Conservation (phyloP, 2,113 vertebrate species). For the Notarius lentiginosus region DNA sequence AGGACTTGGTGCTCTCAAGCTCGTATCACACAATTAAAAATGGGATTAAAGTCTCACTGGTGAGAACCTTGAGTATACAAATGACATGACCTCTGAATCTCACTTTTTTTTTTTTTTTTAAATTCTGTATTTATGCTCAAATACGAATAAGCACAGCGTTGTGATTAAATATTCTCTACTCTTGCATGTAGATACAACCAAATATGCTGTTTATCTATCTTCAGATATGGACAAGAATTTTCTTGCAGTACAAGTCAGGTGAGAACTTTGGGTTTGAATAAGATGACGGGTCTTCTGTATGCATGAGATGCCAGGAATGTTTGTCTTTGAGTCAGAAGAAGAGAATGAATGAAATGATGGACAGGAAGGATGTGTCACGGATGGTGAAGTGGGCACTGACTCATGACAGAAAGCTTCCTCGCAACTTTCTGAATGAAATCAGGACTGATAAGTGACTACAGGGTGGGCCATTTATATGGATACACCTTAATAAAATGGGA, state of each 20-base stretch:
- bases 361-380: conserved; percentile 29
- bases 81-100: neutral
- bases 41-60: neutral
- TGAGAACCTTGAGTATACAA: neutral
- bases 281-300: neutral
- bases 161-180: neutral
- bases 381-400: conserved; percentile 10
- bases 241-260: neutral
- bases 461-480: too few relatives aligned
- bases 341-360: conserved; percentile 39
- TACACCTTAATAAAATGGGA: too few relatives aligned
- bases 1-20: neutral
- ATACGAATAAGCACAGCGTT: neutral
- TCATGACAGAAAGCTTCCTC: neutral
- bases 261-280: neutral
- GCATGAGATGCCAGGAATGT: conserved; percentile 16
- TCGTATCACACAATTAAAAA: neutral
- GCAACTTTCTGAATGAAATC: conserved; percentile 2
- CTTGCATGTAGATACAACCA: neutral
- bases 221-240: neutral
- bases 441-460: neutral
- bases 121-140: neutral
- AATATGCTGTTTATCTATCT: neutral
- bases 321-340: conserved; percentile 34
- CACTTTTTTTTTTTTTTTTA: too few relatives aligned